Evolutionary conservation across 1,140 invertebrate species (phyloP), one percentile per base, ranked within the genome.

Genomic region (Drosophila nikananu): DNA sequence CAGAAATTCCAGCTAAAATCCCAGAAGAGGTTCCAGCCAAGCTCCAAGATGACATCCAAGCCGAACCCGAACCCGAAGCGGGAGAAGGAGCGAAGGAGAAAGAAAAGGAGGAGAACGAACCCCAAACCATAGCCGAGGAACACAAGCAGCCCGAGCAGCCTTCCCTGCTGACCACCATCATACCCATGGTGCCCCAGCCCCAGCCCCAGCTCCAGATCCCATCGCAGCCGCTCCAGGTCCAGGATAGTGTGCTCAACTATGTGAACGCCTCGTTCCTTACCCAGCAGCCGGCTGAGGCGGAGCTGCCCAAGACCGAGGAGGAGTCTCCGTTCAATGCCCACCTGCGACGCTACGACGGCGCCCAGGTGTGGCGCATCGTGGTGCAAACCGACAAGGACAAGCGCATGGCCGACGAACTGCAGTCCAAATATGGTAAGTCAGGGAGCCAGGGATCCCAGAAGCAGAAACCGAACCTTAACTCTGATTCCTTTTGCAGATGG

Each of bases 341-440:
- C 41, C 58, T 92, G 62, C 68, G 91, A 13, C 91, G 94, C 70
- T 95, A 95, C 65, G 93, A 94, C 48, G 94, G 95, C 6, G 94
- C 94, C 19, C 95, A 95, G 84, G 77, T 95, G 10, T 95, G 94
- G 95, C 94, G 95, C 72, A 94, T 95, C 49, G 83, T 93, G 27
- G 93, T 94, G 23, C 93, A 93, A 68, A 91, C 86, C 73, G 49
- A 94, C 84, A 83, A 89, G 78, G 84, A 92, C 19, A 89, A 80
- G 68, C 80, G 86, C 52, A 25, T 91, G 68, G 92, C 92, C 57
- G 83, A 92, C 23, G 91, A 93, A 25, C 63, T 93, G 55, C 86
- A 92, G 65, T 82, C 89, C 7, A 93, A 93, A 74, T 93, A 83
- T 39, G 91, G 92, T 93, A 58, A 71, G 92, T 91, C 9, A 2